Evolutionary conservation across 30 jellyfish, hydroid and myxozoan genomes (phyloP), one percentile per base, ranked within the genome.

Genomic region (Turritopsis rubra): DNA sequence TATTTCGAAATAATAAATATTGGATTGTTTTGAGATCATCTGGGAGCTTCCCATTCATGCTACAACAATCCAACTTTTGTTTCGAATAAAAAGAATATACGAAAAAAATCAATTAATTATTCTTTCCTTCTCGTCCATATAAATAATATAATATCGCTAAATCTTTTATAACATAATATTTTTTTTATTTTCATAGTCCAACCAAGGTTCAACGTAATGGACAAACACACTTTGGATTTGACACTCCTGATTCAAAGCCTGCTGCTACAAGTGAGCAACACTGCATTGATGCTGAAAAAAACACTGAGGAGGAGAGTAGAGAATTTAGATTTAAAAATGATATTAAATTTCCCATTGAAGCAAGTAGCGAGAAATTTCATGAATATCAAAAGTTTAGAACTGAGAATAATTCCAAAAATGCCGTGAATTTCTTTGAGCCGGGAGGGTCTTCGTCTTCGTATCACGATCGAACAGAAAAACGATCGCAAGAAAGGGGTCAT

Each of bases 191-290:
- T 73, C 83, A 76, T 81, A 92, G 98, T 84, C 98, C 98, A 83
- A 91, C 96, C 79, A 92, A 88, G 89, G 96, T 92, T 88, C 85
- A 88, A 73, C 96, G 95, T 22, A 74, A 95, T 65, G 98, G 98
- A 21, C 72, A 90, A 19, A 88, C 96, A 18, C 98, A 92, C 75
- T 85, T 71, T 81, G 98, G 98, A 26, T 92, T 92, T 66, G 95
- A 92, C 79, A 87, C 65, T 68, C 29, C 76, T 22, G 28, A 22
- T 22, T 25, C 76, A 66, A 66, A 25, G 17, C 28, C 29, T 25
- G 76, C 76, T 3, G 76, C 76, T 17, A 66, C 29, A 7, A 66
- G 29, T n/a, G 76, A 66, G 17, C 29, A 66, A 25, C 76, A 22
- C 29, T 66, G 29, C 76, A 66, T 1, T 66, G 76, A 25, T 66